Conservation (phyloP, 2,797 vertebrate genomes). For the Hirundo rustica region DNA sequence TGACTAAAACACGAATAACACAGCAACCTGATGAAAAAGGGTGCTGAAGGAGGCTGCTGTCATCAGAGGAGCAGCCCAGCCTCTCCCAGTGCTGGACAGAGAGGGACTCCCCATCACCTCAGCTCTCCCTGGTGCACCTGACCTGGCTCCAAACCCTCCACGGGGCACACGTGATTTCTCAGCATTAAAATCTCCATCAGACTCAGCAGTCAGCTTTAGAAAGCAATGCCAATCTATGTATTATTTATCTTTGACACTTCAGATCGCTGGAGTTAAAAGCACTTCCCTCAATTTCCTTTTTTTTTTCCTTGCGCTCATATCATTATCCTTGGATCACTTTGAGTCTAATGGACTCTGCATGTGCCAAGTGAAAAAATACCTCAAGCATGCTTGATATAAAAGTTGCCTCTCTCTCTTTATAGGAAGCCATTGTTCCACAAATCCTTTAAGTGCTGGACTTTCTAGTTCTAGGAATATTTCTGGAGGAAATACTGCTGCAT, state of each 20-base stretch:
- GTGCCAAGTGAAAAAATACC: conserved; percentile 14
- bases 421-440: background rate
- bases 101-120: background rate
- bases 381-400: background rate
- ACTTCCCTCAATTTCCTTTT: conserved; percentile 29
- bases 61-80: background rate
- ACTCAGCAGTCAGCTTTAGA: background rate
- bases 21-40: background rate
- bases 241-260: conserved; percentile 54
- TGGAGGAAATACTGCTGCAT: background rate
- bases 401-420: background rate
- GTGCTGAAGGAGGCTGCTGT: background rate
- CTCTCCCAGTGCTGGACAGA: background rate
- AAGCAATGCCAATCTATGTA: background rate
- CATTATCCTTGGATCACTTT: background rate
- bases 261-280: conserved; percentile 28
- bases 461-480: background rate
- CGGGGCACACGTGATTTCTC: background rate
- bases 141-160: background rate
- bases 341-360: background rate
- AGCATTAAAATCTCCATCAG: background rate
- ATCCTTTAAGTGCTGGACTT: background rate
- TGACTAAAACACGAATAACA: background rate
- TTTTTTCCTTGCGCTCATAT: background rate
- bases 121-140: background rate